phyloP scores from a whole-genome alignment of 2,888 invertebrate genomes.

The Parapristionchus giblindavisi region DNA sequence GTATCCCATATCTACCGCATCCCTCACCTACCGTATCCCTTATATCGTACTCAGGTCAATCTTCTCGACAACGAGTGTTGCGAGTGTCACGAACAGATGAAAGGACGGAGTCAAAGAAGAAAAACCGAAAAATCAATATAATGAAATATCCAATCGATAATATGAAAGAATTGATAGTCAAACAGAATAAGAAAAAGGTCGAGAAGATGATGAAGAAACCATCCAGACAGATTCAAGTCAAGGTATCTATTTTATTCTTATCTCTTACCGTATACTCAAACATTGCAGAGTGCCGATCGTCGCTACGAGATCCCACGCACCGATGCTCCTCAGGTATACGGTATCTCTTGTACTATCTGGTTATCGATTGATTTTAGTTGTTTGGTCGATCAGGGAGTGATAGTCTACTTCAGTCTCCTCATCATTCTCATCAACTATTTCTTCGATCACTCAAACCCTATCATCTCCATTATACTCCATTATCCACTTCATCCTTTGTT shows the following conservation, averaged over 20 bases:
- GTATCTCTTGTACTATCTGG: neutral
- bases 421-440: slow-evolving; percentile 15
- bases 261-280: neutral
- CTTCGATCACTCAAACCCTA: neutral
- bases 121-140: neutral
- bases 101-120: neutral
- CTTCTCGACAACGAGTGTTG: neutral
- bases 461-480: neutral
- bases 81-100: slow-evolving; percentile 10
- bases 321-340: neutral
- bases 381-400: neutral
- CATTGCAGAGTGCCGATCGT: slow-evolving; percentile 15
- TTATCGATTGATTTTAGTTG: neutral
- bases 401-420: neutral
- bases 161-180: neutral
- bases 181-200: neutral
- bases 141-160: neutral
- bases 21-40: too few relatives aligned
- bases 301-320: slow-evolving; percentile 1
- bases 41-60: neutral
- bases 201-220: neutral
- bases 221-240: slow-evolving; percentile 23
- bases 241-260: neutral
- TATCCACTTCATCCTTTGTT: neutral
- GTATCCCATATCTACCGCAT: too few relatives aligned